Evolutionary conservation across 37 sponge, comb jelly and placozoan genomes (phyloP).

Genomic region (Oscarella lobularis): DNA sequence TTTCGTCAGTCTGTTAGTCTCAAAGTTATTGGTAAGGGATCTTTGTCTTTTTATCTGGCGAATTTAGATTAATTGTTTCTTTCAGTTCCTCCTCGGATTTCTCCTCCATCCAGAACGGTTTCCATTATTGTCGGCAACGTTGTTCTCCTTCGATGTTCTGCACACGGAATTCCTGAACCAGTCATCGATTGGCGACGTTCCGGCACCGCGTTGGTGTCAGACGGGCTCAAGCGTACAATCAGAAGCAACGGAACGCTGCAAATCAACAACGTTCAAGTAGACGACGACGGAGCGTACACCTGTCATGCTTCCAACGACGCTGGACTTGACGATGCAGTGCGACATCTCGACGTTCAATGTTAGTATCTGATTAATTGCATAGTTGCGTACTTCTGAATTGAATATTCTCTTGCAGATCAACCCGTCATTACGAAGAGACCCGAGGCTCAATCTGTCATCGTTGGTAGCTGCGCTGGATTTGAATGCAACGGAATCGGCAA

Average conservation of each 20-base stretch:
- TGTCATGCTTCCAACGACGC: not conserved
- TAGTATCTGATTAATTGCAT: too few species aligned
- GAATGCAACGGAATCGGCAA: too few species aligned
- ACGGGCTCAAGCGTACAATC: not conserved
- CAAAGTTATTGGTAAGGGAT: not conserved
- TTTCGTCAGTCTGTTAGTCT: not conserved
- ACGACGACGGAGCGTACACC: not conserved
- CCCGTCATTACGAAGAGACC: too few species aligned
- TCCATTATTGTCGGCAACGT: not conserved
- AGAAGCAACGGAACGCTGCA: not conserved
- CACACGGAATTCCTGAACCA: not conserved
- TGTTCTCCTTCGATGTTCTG: not conserved
- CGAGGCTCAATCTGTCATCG: too few species aligned
- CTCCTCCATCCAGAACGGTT: not conserved
- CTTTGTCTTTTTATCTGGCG: too few species aligned
- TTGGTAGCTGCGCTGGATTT: too few species aligned
- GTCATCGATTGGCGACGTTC: not conserved
- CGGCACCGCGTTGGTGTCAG: not conserved
- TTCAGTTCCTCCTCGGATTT: not conserved
- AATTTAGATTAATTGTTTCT: too few species aligned
- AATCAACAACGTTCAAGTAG: not conserved
- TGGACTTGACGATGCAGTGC: not conserved
- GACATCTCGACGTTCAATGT: not conserved
- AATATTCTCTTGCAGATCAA: too few species aligned
- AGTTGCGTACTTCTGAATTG: too few species aligned